Evolutionary conservation across 2,797 vertebrate genomes (phyloP).

Genomic region (Thamnophis elegans): DNA sequence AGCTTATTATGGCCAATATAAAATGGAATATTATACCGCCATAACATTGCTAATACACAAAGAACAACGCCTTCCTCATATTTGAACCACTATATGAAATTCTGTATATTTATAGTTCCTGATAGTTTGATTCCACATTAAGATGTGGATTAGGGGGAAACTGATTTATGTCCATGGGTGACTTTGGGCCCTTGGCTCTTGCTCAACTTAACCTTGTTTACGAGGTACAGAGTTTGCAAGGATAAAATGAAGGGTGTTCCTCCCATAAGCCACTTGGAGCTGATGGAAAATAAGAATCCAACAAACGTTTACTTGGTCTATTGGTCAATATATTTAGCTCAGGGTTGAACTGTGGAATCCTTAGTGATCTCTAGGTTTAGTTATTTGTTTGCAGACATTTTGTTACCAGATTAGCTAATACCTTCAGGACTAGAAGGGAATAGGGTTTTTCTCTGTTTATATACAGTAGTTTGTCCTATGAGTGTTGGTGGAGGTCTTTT

Average conservation of each 20-base stretch:
- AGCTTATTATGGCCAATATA: background rate
- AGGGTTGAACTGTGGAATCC: background rate
- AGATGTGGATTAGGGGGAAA: background rate
- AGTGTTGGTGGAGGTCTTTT: background rate
- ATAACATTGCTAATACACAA: background rate
- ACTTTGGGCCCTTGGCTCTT: background rate
- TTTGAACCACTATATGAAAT: background rate
- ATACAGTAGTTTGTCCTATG: background rate
- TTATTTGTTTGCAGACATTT: background rate
- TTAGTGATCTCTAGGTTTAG: background rate
- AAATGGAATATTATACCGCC: background rate
- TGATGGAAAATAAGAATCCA: background rate
- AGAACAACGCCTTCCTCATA: background rate
- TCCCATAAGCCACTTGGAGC: background rate
- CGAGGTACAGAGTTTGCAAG: too few relatives aligned
- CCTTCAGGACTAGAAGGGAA: background rate
- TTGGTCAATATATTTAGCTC: background rate
- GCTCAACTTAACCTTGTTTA: background rate
- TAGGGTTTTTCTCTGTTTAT: background rate
- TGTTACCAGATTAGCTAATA: background rate
- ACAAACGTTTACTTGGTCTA: background rate
- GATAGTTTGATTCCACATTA: background rate
- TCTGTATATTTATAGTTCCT: background rate
- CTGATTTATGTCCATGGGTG: background rate
- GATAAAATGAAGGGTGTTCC: background rate